Base-by-base conservation (phyloP, 2,888 invertebrate species). In the Koerneria pararmatus region DNA sequence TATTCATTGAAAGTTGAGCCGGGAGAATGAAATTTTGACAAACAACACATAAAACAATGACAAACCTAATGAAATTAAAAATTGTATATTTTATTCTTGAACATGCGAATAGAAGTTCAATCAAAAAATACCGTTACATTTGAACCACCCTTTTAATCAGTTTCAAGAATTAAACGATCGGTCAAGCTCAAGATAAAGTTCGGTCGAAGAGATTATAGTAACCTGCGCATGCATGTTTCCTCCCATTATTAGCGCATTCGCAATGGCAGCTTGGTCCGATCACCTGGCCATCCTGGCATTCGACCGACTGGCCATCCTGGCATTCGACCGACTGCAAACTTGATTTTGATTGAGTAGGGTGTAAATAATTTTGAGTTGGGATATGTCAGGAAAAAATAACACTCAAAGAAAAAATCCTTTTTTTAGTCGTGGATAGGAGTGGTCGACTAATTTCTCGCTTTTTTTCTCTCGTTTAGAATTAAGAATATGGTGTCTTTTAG, bases 161-260 rank as follows among this genome's bases (percentile, higher is more conserved):
- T 27, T 48, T 51, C 22, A 22, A n/a, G n/a, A n/a, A n/a, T n/a
- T n/a, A n/a, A n/a, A n/a, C n/a, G n/a, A n/a, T n/a, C 0, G 3
- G 24, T 46, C 3, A 1, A 4, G 1, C 11, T 8, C 46, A 15
- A 41, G 46, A n/a, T 41, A 41, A 11, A 41, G 46, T 41, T 15
- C n/a, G 11, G 11, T 41, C 41, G 15, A 41, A 15, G 15, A 41
- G 8, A 11, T 41, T 11, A 11, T 41, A 15, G 8, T 11, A 11
- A 60, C 60, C 62, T 11, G 49, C 34, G 35, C 62, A 62, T 6
- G 32, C 51, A 1, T 24, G 24, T 29, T 62, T 62, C 24, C 51
- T 51, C 34, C 34, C 62, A n/a, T 62, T 49, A 51, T 62, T 62
- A 5, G 49, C 51, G 15, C 62, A 62, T 51, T 62, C 62, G 27